Percentiles rank a stretch among this genome's conserved stretches.
phyloP scores from a whole-genome alignment of 2,888 invertebrate species.

The Acanthacorydalis orientalis region DNA sequence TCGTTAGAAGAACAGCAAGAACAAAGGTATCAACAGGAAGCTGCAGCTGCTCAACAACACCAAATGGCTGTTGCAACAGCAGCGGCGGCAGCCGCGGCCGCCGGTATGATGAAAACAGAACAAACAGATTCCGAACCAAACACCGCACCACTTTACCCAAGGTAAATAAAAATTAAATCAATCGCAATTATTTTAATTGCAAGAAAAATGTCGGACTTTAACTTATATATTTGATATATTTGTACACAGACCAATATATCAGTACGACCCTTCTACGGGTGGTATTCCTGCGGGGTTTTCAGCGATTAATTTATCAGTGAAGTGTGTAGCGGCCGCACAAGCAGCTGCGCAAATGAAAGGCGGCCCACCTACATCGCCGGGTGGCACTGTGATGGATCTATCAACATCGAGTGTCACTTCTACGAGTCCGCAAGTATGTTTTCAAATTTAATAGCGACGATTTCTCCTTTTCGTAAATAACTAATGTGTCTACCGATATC shows the following conservation, averaged over 20 bases:
- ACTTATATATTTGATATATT: neutral
- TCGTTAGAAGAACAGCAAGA: conserved; percentile 41
- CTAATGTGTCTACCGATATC: conserved; percentile 11
- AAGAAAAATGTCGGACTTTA: neutral
- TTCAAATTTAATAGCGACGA: neutral
- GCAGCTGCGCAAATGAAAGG: conserved; percentile 37
- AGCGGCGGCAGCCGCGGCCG: conserved; percentile 23
- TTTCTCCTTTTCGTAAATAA: too few species aligned
- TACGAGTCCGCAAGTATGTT: conserved; percentile 62
- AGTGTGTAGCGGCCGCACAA: conserved; percentile 61
- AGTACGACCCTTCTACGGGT: conserved; percentile 57
- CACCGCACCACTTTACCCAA: conserved; percentile 57
- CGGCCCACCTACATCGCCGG: conserved; percentile 53
- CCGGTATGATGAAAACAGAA: conserved; percentile 50
- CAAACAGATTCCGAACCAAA: conserved; percentile 43
- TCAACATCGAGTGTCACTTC: conserved; percentile 73
- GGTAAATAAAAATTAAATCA: conserved; percentile 26
- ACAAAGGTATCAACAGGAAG: conserved; percentile 40
- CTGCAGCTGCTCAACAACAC: conserved; percentile 29
- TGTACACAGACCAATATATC: conserved; percentile 56
- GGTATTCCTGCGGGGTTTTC: conserved; percentile 60
- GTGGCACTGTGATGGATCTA: conserved; percentile 69
- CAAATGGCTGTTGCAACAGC: conserved; percentile 33
- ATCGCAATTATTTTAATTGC: neutral
- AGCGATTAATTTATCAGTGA: conserved; percentile 70